Base-by-base conservation (phyloP, 2,113 vertebrate species). In the rabbit (Oryctolagus cuniculus) region DNA sequence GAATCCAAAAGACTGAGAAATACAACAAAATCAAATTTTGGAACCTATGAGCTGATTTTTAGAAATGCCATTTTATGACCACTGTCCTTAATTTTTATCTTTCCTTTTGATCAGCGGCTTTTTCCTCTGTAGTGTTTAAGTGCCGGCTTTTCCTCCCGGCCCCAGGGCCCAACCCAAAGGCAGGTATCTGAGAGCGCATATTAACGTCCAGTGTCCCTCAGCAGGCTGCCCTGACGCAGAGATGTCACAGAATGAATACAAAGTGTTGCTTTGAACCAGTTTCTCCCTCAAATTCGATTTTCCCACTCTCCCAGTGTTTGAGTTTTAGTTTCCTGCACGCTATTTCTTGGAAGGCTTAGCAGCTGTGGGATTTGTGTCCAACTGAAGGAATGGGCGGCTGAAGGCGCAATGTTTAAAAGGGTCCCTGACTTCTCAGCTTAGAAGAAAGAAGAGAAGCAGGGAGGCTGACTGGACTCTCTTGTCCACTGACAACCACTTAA, bases 1-100 rank as follows among this genome's bases (percentile, higher is more conserved):
- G 75, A 3, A 96, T 97, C 97, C 97, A 97, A 98, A 96, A 90
- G 97, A 97, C 97, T 97, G 87, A 94, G 98, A 98, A 97, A 96
- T 82, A 96, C 93, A 98, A 98, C 95, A 98, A 98, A 98, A 72
- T 69, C 95, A 97, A 87, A 61, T 67, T 93, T 44, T 84, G 38
- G 93, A 90, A 91, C 36, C 81, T 70, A 82, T 69, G 75, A 94
- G 90, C 69, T 64, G 44, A 29, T 85, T 87, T 92, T 84, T 78
- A 91, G 44, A 90, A 81, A 84, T 3, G n/a, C n/a, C 44, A 16
- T 1, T 67, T 74, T 36, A 66, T 72, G 94, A 78, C 13, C 49
- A n/a, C 61, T 31, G 51, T 63, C 15, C 85, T 77, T 61, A 63
- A 72, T 85, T 86, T 93, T 49, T 55, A 64, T 79, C 83, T 75